phyloP scores from a whole-genome alignment of 2,797 vertebrate genomes.

The Monodelphis domestica region DNA sequence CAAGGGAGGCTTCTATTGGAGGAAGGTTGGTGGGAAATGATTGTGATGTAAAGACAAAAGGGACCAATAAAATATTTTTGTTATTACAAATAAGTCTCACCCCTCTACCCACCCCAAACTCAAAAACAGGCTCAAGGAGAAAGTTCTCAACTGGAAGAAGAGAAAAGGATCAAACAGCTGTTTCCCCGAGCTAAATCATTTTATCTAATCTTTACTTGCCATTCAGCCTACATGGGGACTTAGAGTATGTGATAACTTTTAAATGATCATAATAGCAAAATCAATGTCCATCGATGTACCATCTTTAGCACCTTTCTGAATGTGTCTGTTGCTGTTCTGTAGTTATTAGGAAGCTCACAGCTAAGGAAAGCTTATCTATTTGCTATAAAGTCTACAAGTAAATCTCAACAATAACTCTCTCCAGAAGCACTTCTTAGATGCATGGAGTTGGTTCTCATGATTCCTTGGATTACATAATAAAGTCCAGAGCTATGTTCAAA shows the following conservation, averaged over 20 bases:
- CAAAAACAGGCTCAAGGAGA: not conserved
- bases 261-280: not conserved
- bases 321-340: not conserved
- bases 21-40: too few relatives aligned
- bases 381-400: not conserved
- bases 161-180: not conserved
- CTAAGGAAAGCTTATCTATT: not conserved
- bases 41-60: too few relatives aligned
- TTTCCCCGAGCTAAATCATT: not conserved
- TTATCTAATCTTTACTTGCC: not conserved
- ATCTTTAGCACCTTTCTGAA: not conserved
- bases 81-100: too few relatives aligned
- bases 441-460: conserved; percentile 28
- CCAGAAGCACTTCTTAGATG: not conserved
- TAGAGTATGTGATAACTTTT: not conserved
- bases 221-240: not conserved
- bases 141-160: not conserved
- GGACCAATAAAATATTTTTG: too few relatives aligned
- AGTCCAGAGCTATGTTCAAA: not conserved
- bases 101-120: not conserved
- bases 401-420: not conserved
- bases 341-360: not conserved
- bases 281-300: not conserved
- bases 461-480: not conserved
- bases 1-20: too few relatives aligned